Evolutionary conservation across 2,888 invertebrate species (phyloP).

Genomic region (Xylophagus ater): DNA sequence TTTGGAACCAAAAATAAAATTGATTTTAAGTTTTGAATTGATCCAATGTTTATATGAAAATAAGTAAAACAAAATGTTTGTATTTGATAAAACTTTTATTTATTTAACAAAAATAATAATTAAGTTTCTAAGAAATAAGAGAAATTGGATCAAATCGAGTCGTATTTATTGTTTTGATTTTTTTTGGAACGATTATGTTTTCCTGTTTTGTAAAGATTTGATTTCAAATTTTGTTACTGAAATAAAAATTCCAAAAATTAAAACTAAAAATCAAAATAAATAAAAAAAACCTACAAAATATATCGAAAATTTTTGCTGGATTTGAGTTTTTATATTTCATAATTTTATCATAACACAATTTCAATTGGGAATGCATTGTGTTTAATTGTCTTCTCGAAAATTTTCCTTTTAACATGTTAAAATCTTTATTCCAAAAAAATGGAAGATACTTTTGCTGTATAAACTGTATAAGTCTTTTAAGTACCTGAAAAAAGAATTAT

Average conservation of each 20-base stretch:
- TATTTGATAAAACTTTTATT: too few relatives aligned
- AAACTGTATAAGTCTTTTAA: constrained; percentile 1
- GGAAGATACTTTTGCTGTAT: neutral
- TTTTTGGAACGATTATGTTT: neutral
- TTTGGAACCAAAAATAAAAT: too few relatives aligned
- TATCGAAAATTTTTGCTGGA: neutral
- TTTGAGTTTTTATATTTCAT: neutral
- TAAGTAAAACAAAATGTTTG: too few relatives aligned
- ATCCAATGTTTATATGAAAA: too few relatives aligned
- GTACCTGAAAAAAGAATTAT: constrained; percentile 5
- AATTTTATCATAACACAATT: neutral
- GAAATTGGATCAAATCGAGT: neutral
- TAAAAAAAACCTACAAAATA: constrained; percentile 4
- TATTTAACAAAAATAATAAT: too few relatives aligned
- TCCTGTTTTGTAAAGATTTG: neutral
- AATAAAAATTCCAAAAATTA: neutral
- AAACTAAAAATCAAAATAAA: too few relatives aligned
- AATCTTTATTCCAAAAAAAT: constrained; percentile 8
- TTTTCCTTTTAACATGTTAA: constrained; percentile 1
- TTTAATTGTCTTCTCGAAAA: neutral
- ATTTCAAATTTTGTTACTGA: neutral
- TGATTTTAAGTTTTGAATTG: too few relatives aligned
- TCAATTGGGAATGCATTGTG: neutral
- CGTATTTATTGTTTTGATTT: neutral
- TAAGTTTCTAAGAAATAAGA: neutral